phyloP scores from a whole-genome alignment of 1,140 invertebrate genomes.

The Drosophila jambulina region DNA sequence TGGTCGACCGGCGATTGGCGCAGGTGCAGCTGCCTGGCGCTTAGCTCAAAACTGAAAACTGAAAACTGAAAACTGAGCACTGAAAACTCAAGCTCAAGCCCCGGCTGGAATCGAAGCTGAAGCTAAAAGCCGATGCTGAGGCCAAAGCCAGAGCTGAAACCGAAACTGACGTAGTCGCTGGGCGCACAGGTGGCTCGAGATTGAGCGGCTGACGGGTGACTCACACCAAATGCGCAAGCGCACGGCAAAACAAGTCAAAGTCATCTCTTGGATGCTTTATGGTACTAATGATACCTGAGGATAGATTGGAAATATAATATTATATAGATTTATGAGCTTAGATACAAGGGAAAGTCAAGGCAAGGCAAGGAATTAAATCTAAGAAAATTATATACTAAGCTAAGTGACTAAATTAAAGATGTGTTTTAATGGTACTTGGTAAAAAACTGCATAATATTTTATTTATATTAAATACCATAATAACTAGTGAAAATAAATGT shows the following conservation, averaged over 20 bases:
- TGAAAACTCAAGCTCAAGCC: constrained; percentile 31
- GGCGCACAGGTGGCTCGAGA: constrained; percentile 73
- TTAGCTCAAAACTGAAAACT: constrained; percentile 37
- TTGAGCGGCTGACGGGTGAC: constrained; percentile 50
- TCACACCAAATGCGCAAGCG: constrained; percentile 40
- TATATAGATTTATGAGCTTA: not conserved
- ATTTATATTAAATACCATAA: too few relatives aligned
- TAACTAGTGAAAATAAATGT: not conserved
- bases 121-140: constrained; percentile 23
- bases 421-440: too few relatives aligned
- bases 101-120: constrained; percentile 34
- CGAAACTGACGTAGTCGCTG: constrained; percentile 51
- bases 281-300: constrained; percentile 14
- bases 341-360: not conserved
- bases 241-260: constrained; percentile 34
- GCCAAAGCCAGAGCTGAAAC: constrained; percentile 35
- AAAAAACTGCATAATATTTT: not conserved
- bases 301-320: not conserved
- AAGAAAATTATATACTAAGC: too few relatives aligned
- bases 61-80: constrained; percentile 23
- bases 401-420: not conserved
- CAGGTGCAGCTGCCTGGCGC: constrained; percentile 72
- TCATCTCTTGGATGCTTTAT: not conserved
- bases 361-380: too few relatives aligned
- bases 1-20: constrained; percentile 68